Conservation (phyloP, 1,140 invertebrate species). For the Akabosia matsudoensis region DNA sequence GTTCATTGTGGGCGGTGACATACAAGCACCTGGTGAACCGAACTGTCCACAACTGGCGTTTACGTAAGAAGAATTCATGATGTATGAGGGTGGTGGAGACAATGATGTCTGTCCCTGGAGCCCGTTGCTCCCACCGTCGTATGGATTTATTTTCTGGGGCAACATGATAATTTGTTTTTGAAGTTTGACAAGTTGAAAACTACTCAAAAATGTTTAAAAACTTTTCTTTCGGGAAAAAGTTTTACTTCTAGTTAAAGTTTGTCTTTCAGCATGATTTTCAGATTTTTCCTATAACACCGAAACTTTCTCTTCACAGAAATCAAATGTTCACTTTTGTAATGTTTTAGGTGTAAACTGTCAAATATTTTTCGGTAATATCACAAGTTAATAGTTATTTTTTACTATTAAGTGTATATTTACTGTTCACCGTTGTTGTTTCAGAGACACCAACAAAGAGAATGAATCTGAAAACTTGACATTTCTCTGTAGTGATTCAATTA, state of each 20-base stretch:
- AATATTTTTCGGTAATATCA: not conserved
- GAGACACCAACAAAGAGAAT: too few species aligned
- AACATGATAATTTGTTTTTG: slow-evolving; percentile 20
- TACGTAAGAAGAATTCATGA: slow-evolving; percentile 34
- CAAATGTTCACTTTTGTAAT: not conserved
- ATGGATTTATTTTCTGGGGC: slow-evolving; percentile 17
- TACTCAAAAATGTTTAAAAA: slow-evolving; percentile 22
- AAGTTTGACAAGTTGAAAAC: slow-evolving; percentile 9
- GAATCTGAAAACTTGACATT: too few species aligned
- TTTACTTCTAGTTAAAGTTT: too few species aligned
- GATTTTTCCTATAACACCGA: not conserved
- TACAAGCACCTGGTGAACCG: slow-evolving; percentile 35
- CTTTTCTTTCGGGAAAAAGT: too few species aligned
- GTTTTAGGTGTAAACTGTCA: not conserved
- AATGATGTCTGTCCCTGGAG: slow-evolving; percentile 39
- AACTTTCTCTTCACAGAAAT: not conserved
- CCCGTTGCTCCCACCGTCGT: slow-evolving; percentile 23
- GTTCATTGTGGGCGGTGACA: slow-evolving; percentile 40
- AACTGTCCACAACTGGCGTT: slow-evolving; percentile 42
- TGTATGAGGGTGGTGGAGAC: slow-evolving; percentile 40
- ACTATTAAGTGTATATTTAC: too few species aligned
- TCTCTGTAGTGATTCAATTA: too few species aligned
- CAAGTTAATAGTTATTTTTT: too few species aligned
- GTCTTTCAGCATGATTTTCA: not conserved
- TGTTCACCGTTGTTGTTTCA: too few species aligned